A percentile compares a stretch with the other conserved stretches of the same genome.
Conservation (phyloP, 2,797 vertebrate species). For the Clarias pachynema region DNA sequence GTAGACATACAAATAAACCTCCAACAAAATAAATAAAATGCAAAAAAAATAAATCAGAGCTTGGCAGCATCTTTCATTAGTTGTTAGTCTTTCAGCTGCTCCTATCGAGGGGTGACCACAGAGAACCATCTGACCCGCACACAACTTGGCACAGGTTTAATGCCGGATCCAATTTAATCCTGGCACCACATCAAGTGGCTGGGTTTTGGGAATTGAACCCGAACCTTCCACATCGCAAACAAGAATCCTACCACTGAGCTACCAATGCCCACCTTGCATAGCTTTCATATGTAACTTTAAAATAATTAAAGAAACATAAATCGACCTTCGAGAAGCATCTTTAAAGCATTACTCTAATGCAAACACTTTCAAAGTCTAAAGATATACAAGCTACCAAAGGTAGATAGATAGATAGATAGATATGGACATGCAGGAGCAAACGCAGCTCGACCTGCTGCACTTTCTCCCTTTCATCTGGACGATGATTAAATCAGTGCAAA, state of each 20-base stretch:
- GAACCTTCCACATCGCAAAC: too few species aligned
- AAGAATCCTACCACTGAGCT: too few species aligned
- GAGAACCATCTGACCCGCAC: too few species aligned
- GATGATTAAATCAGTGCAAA: background rate
- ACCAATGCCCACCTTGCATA: background rate
- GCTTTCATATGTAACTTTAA: background rate
- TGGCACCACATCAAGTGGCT: too few species aligned
- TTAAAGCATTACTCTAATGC: background rate
- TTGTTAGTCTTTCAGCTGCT: too few species aligned
- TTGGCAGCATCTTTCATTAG: too few species aligned
- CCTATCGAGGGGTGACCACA: too few species aligned
- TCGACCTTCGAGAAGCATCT: background rate
- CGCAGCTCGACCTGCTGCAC: background rate
- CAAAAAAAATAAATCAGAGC: background rate
- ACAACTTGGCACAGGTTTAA: too few species aligned
- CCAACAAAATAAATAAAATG: background rate
- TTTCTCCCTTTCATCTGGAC: background rate
- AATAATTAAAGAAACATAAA: background rate
- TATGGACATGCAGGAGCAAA: background rate
- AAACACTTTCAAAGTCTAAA: background rate
- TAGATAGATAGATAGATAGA: background rate
- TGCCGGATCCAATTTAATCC: too few species aligned
- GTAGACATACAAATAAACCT: background rate
- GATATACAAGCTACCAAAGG: background rate
- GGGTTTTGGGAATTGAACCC: too few species aligned